Evolutionary conservation across 2,797 vertebrate genomes (phyloP).

Genomic region (Telmatherina bonti): DNA sequence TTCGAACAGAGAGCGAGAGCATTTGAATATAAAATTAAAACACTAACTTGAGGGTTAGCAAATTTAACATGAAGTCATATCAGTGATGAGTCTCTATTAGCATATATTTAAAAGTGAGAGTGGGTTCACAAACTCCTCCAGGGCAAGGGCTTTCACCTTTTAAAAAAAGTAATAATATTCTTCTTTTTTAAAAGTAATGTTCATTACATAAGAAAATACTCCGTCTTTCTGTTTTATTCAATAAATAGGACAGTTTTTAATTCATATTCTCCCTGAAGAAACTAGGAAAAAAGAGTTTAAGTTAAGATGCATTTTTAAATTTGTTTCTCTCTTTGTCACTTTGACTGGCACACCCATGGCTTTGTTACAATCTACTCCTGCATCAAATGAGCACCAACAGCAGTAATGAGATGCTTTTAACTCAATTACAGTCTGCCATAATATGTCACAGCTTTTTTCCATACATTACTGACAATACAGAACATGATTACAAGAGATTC

Average conservation of each 20-base stretch:
- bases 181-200: background rate
- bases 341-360: background rate
- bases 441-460: background rate
- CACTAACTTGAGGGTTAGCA: background rate
- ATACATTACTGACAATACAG: background rate
- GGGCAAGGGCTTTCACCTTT: background rate
- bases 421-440: background rate
- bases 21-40: background rate
- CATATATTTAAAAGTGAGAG: background rate
- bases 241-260: background rate
- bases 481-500: background rate
- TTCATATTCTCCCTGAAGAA: background rate
- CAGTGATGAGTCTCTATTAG: background rate
- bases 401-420: background rate
- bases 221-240: background rate
- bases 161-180: background rate
- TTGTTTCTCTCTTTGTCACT: background rate
- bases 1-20: background rate
- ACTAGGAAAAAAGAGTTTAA: background rate
- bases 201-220: background rate
- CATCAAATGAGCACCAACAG: background rate
- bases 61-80: background rate
- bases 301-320: background rate
- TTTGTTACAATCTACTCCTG: background rate
- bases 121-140: background rate